These are phyloP conservation scores for Dendropsophus ebraccatus DNA, from an alignment of 2,113 vertebrate species.

Conservation along the genomic window DNA sequence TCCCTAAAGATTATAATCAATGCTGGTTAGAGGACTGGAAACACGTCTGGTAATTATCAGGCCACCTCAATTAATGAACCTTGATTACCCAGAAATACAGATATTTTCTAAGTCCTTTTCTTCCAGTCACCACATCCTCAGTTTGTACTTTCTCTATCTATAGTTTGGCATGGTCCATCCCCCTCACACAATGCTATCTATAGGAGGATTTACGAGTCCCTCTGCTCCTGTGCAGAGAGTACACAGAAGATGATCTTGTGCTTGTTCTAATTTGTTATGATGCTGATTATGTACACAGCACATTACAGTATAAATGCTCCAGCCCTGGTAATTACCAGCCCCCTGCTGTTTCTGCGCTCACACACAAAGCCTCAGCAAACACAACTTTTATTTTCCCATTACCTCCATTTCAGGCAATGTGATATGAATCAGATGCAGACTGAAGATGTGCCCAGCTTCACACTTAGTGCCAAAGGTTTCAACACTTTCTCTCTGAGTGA, in stretches of 20 bases:
- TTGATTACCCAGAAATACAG: neutral
- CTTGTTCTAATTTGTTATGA: slow-evolving; percentile 46
- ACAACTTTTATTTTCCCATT: slow-evolving; percentile 1
- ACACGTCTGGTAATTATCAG: slow-evolving; percentile 1
- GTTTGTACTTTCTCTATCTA: neutral
- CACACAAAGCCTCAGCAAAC: slow-evolving; percentile 28
- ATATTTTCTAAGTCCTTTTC: neutral
- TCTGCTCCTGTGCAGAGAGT: neutral
- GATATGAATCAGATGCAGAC: neutral
- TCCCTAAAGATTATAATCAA: slow-evolving; percentile 28
- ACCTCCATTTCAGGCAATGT: neutral
- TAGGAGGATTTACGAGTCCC: neutral
- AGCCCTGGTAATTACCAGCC: slow-evolving; percentile 41
- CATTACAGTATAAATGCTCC: slow-evolving; percentile 36
- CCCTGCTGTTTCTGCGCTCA: slow-evolving; percentile 20
- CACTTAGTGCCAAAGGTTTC: neutral
- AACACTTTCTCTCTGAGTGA: neutral
- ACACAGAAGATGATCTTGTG: slow-evolving; percentile 6
- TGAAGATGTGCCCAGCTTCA: neutral
- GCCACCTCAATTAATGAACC: slow-evolving; percentile 17
- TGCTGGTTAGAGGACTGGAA: neutral
- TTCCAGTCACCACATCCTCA: neutral
- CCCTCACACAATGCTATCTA: neutral
- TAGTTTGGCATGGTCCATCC: neutral
- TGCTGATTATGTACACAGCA: slow-evolving; percentile 56